Evolutionary conservation across 2,113 vertebrate species (phyloP).

Genomic region (Pao palembangensis): DNA sequence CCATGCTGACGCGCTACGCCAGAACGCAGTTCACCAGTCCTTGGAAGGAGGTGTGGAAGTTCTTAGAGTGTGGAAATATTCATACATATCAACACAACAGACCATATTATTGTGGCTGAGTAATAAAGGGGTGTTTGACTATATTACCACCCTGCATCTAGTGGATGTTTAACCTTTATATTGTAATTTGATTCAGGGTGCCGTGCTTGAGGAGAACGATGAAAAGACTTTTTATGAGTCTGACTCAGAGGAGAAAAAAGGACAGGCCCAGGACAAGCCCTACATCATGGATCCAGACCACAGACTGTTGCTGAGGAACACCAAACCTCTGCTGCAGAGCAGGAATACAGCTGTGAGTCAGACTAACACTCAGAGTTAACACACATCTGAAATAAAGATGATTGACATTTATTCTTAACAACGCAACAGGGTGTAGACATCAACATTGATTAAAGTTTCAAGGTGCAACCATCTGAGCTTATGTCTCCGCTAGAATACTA

Average conservation of each 20-base stretch:
- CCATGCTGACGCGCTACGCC: slow-evolving; percentile 95
- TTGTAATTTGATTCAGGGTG: slow-evolving; percentile 71
- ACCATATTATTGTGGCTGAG: too few relatives aligned
- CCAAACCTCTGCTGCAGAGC: slow-evolving; percentile 95
- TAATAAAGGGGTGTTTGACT: too few relatives aligned
- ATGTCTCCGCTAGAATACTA: slow-evolving; percentile 5
- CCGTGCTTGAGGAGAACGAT: slow-evolving; percentile 74
- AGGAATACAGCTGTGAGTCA: slow-evolving; percentile 92
- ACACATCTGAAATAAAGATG: neutral
- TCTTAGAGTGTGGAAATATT: too few relatives aligned
- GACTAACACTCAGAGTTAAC: neutral
- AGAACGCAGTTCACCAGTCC: slow-evolving; percentile 92
- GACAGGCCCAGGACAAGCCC: slow-evolving; percentile 52
- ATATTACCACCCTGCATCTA: too few relatives aligned
- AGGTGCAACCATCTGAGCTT: neutral
- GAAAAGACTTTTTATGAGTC: slow-evolving; percentile 89
- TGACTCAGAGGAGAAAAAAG: slow-evolving; percentile 81
- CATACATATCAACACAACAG: too few relatives aligned
- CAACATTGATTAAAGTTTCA: neutral
- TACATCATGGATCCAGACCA: slow-evolving; percentile 98
- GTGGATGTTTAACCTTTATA: neutral
- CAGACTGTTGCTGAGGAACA: slow-evolving; percentile 87
- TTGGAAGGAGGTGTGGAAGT: slow-evolving; percentile 85
- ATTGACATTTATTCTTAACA: neutral
- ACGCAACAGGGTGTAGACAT: neutral